Percentiles rank a stretch among this genome's conserved stretches.
Conservation (phyloP, 2,888 invertebrate genomes). For the Cerastis rubricosa region DNA sequence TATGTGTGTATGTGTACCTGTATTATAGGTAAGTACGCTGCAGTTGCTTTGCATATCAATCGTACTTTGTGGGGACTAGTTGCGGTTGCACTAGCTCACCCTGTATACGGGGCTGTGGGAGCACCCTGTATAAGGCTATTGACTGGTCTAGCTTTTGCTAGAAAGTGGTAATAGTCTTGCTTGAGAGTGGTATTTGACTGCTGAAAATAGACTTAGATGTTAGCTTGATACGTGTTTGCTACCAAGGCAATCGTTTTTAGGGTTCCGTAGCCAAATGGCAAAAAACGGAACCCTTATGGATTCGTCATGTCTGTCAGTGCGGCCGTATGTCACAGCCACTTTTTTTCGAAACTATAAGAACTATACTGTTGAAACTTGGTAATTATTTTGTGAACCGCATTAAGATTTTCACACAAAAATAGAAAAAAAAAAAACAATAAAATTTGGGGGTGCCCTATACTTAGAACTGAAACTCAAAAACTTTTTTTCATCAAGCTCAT, state of each 20-base stretch:
- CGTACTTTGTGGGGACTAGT: conserved; percentile 42
- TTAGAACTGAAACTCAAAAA: too few relatives aligned
- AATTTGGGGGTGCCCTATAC: too few relatives aligned
- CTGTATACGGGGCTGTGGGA: conserved; percentile 1
- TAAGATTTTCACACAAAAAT: too few relatives aligned
- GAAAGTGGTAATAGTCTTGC: not conserved
- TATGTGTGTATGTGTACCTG: not conserved
- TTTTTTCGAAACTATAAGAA: too few relatives aligned
- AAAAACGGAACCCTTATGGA: too few relatives aligned
- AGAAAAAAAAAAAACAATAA: too few relatives aligned
- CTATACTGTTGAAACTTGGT: too few relatives aligned
- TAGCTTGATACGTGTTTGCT: not conserved
- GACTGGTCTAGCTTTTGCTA: not conserved
- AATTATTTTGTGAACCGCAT: too few relatives aligned
- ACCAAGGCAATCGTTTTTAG: not conserved
- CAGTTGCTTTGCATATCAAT: conserved; percentile 52
- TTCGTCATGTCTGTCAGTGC: too few relatives aligned
- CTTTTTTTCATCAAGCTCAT: too few relatives aligned
- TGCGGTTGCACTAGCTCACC: conserved; percentile 24
- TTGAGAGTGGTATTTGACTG: not conserved
- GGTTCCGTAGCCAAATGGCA: too few relatives aligned
- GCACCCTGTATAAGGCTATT: not conserved
- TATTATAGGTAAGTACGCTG: not conserved
- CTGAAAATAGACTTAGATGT: not conserved
- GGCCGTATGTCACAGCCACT: too few relatives aligned